These are phyloP conservation scores for Dasysyrphus albostriatus DNA, from an alignment of 2,888 invertebrate species.

Conservation along the genomic window DNA sequence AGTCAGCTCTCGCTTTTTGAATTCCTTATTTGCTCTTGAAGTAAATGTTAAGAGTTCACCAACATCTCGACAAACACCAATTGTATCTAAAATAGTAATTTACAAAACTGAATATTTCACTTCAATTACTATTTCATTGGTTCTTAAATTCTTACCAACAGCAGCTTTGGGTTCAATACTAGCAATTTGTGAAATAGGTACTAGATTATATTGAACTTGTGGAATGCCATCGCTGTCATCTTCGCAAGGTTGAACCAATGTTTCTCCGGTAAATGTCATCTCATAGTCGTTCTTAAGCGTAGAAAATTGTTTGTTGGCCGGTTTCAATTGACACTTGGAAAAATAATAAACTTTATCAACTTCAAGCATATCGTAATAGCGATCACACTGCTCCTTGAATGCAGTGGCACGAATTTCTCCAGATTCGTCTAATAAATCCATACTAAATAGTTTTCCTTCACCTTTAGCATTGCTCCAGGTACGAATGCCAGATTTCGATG, in stretches of 20 bases:
- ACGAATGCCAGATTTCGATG: constrained; percentile 91
- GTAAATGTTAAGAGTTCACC: constrained; percentile 90
- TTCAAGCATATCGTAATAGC: constrained; percentile 94
- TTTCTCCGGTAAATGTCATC: constrained; percentile 93
- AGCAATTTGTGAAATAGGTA: constrained; percentile 90
- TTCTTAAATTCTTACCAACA: constrained; percentile 86
- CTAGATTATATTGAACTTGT: constrained; percentile 90
- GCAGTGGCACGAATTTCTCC: constrained; percentile 97
- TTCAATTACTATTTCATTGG: not conserved
- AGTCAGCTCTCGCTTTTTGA: constrained; percentile 94
- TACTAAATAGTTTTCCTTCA: constrained; percentile 96
- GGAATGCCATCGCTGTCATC: constrained; percentile 89
- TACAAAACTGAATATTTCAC: not conserved
- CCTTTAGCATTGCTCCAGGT: constrained; percentile 96
- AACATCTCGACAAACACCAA: constrained; percentile 92
- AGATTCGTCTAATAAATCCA: constrained; percentile 96
- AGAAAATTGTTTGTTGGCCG: constrained; percentile 95
- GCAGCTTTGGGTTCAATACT: constrained; percentile 87
- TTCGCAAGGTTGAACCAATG: constrained; percentile 86
- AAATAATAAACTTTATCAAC: constrained; percentile 95
- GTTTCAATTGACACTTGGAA: constrained; percentile 92
- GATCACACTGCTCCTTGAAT: constrained; percentile 94
- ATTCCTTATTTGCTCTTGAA: constrained; percentile 90
- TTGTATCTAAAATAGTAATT: constrained; percentile 87
- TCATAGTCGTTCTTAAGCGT: constrained; percentile 97